Conservation (phyloP, 2,113 vertebrate species). For the Mixornis gularis region DNA sequence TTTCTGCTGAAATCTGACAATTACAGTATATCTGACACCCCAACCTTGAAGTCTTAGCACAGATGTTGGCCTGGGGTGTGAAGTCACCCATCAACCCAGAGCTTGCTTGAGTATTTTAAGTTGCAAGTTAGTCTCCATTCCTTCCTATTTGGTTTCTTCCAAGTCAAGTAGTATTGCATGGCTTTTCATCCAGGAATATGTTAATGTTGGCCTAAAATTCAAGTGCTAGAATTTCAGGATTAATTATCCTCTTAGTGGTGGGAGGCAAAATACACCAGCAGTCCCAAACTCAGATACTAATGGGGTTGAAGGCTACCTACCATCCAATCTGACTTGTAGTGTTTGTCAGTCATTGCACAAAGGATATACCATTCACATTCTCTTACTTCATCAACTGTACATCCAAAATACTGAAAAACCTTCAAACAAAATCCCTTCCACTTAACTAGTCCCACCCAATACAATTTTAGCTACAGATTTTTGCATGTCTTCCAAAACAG, state of each 20-base stretch:
- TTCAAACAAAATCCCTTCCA: conserved; percentile 36
- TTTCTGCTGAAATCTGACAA: not conserved
- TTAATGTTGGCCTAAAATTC: conserved; percentile 28
- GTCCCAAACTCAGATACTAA: not conserved
- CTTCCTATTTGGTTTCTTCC: conserved; percentile 45
- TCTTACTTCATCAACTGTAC: conserved; percentile 27
- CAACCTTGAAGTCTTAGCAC: not conserved
- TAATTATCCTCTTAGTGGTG: not conserved
- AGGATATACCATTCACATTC: conserved; percentile 21
- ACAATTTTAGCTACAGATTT: not conserved
- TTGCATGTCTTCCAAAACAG: not conserved
- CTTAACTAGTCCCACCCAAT: conserved; percentile 20
- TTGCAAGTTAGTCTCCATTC: not conserved
- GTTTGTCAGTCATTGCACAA: conserved; percentile 37
- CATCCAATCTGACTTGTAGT: not conserved
- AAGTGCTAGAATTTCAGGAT: conserved; percentile 16
- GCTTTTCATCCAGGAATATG: conserved; percentile 54
- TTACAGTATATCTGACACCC: not conserved
- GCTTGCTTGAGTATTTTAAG: not conserved
- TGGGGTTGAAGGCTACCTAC: conserved; percentile 26
- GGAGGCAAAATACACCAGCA: not conserved
- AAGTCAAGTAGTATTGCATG: conserved; percentile 61
- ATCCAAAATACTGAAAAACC: conserved; percentile 34
- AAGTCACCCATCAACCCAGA: not conserved
- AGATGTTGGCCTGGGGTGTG: not conserved